These are phyloP conservation scores for Conus canariensis DNA, from an alignment of 2,888 invertebrate species.

Conservation along the genomic window DNA sequence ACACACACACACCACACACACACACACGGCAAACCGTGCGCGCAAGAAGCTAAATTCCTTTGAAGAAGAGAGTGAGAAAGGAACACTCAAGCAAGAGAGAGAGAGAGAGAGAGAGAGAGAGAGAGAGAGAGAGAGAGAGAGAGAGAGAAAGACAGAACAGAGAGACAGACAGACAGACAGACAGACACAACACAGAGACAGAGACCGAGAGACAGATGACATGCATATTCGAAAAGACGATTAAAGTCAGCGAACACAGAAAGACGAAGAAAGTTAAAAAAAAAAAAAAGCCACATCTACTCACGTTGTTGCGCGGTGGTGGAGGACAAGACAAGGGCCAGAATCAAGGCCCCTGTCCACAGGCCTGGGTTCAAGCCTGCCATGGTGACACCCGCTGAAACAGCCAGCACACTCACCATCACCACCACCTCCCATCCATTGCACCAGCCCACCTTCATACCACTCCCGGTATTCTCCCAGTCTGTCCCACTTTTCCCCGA, in stretches of 20 bases:
- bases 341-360: conserved; percentile 12
- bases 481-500: too few species aligned
- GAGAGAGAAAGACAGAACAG: neutral
- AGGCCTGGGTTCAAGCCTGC: neutral
- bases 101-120: conserved; percentile 18
- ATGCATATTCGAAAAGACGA: neutral
- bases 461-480: too few species aligned
- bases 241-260: neutral
- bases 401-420: neutral
- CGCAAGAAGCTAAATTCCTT: neutral
- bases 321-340: neutral
- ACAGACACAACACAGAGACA: neutral
- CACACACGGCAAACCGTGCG: neutral
- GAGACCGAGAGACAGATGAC: neutral
- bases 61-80: neutral
- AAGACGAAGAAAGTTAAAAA: neutral
- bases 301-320: conserved; percentile 26
- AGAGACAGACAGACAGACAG: neutral
- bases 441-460: too few species aligned
- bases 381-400: conserved; percentile 31
- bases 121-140: conserved; percentile 4
- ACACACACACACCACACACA: neutral
- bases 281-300: neutral
- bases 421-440: neutral
- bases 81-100: neutral